Base-by-base conservation (phyloP, 2,113 vertebrate genomes). In the Gnathonemus longibarbis region DNA sequence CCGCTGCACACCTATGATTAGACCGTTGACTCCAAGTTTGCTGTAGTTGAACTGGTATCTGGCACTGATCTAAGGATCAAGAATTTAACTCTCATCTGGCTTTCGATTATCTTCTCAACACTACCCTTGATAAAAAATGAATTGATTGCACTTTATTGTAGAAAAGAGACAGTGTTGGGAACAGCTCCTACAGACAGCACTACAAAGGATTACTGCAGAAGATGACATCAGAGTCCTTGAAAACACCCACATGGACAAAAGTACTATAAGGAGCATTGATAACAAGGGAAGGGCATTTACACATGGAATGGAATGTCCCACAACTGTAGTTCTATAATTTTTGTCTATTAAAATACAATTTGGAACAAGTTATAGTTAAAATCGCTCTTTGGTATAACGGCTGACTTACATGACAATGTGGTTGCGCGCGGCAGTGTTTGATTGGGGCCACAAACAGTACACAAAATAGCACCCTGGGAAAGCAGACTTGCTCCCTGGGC, bases 341-440 rank as follows among this genome's bases (percentile, higher is more conserved):
- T 15, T 53, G 50, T 35, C 50, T 56, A 53, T 87, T 52, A 31
- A 86, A 27, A 11, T 27, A 27, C 5, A 52, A 35, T 87, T 27
- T n/a, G 15, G 85, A 87, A 87, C 85, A 87, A 87, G 13, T 53
- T 35, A 53, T 87, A 15, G n/a, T 48, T 87, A 53, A 87, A 52
- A 52, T 52, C 0, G 7, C 27, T 53, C 27, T 53, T 19, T 17
- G 13, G 45, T 53, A 19, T 49, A 86, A 49, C 24, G 49, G 85
- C 85, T 87, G 85, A 52, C 31, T 87, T 87, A 35, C 49, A 87
- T 87, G 31, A 80, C 74, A 80, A 35, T 17, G 85, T 87, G 85
- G 49, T 52, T 35, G 15, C 19, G 17, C 1, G 11, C 49, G 45
- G n/a, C 50, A 87, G 31, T 53, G 49, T 53, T 87, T 87, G 50